phyloP scores from a whole-genome alignment of 2,797 vertebrate species.

The Octomys mimax region DNA sequence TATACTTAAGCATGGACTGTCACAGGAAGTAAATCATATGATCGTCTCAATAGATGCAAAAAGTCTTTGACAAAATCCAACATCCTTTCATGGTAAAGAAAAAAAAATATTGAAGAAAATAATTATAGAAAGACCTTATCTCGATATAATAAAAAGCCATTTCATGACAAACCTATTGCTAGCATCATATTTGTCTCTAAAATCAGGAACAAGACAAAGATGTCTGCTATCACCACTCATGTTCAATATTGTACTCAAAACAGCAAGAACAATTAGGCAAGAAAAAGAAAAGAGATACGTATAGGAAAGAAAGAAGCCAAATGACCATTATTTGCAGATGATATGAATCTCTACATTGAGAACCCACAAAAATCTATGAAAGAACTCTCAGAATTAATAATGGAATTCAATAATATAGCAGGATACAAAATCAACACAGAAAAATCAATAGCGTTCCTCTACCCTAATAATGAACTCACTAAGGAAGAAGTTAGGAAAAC shows the following conservation, averaged over 20 bases:
- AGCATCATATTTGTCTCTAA: neutral
- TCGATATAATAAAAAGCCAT: neutral
- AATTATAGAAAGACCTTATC: neutral
- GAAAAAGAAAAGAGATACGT: neutral
- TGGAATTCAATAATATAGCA: neutral
- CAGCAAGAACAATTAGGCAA: neutral
- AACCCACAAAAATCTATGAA: neutral
- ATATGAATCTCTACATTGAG: neutral
- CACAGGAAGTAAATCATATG: conserved; percentile 47
- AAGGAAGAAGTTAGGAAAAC: too few species aligned
- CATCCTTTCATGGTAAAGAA: neutral
- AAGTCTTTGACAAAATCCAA: too few species aligned
- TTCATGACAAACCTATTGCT: neutral
- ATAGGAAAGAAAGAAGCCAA: neutral
- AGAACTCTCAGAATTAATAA: neutral
- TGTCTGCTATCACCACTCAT: too few species aligned
- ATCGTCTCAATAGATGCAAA: too few species aligned
- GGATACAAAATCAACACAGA: too few species aligned
- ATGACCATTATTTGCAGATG: neutral
- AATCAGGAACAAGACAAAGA: neutral
- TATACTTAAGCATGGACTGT: conserved; percentile 69
- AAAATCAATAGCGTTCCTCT: too few species aligned
- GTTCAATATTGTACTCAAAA: too few species aligned
- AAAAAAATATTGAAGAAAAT: too few species aligned
- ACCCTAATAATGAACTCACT: too few species aligned